Evolutionary conservation across 2,113 vertebrate species (phyloP).

Genomic region (Dicentrarchus labrax): DNA sequence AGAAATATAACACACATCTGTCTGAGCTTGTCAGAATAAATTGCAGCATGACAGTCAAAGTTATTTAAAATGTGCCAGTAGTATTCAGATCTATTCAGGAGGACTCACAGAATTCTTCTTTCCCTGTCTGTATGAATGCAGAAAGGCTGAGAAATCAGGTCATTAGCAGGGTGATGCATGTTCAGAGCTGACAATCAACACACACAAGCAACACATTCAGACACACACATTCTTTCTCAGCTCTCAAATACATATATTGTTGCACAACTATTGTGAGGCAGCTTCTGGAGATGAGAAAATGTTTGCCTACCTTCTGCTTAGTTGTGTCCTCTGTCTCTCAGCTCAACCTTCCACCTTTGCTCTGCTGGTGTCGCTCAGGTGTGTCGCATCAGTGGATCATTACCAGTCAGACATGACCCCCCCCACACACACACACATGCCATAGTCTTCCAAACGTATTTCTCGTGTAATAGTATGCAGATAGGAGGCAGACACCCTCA

Average conservation of each 20-base stretch:
- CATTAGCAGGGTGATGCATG: conserved; percentile 32
- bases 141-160: conserved; percentile 9
- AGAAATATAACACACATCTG: conserved; percentile 46
- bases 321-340: background rate
- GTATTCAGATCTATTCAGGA: conserved; percentile 36
- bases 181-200: conserved; percentile 9
- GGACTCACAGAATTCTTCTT: background rate
- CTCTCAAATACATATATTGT: background rate
- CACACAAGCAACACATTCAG: background rate
- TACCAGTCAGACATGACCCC: background rate
- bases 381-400: conserved; percentile 18
- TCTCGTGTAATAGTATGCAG: background rate
- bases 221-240: background rate
- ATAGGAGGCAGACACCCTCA: no score
- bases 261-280: background rate
- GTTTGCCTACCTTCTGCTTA: background rate
- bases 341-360: background rate
- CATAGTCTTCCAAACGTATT: background rate
- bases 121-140: background rate
- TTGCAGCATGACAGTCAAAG: conserved; percentile 30
- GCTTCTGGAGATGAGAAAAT: background rate
- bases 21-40: conserved; percentile 50
- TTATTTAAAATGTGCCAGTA: conserved; percentile 35
- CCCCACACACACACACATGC: no score
- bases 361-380: background rate